phyloP scores from a whole-genome alignment of 2,888 invertebrate genomes.

The Adineta ricciae region DNA sequence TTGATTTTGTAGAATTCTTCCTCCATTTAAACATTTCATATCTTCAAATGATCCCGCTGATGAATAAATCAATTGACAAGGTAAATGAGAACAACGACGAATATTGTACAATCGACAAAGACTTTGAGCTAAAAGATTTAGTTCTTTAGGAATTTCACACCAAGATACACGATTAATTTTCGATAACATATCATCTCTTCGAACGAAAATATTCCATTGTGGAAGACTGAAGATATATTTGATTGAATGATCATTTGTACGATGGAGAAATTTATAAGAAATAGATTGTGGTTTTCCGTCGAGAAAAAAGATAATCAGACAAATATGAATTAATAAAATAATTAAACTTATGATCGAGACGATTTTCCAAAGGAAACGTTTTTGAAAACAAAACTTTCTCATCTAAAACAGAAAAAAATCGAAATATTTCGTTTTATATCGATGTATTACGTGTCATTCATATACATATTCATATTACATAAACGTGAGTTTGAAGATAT shows the following conservation, averaged over 20 bases:
- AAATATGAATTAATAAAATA: no score
- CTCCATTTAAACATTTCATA: background rate
- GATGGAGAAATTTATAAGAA: no score
- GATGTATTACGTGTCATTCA: no score
- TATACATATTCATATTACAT: no score
- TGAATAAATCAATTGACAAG: background rate
- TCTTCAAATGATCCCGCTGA: background rate
- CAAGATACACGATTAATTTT: background rate
- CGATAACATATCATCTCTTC: background rate
- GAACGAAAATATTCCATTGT: background rate
- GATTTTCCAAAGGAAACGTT: no score
- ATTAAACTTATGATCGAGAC: no score
- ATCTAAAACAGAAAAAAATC: no score
- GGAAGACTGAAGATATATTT: background rate
- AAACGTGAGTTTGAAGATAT: no score
- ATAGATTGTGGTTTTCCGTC: no score
- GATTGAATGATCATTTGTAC: background rate
- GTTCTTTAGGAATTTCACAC: background rate
- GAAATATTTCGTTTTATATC: no score
- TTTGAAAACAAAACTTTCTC: no score
- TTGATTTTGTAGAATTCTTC: background rate
- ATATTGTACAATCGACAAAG: background rate
- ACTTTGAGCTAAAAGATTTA: background rate
- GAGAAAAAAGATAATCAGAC: no score
- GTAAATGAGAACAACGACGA: background rate